Evolutionary conservation across 2,797 vertebrate genomes (phyloP), one percentile per base, ranked within the genome.

Genomic region (Mus minutoides): DNA sequence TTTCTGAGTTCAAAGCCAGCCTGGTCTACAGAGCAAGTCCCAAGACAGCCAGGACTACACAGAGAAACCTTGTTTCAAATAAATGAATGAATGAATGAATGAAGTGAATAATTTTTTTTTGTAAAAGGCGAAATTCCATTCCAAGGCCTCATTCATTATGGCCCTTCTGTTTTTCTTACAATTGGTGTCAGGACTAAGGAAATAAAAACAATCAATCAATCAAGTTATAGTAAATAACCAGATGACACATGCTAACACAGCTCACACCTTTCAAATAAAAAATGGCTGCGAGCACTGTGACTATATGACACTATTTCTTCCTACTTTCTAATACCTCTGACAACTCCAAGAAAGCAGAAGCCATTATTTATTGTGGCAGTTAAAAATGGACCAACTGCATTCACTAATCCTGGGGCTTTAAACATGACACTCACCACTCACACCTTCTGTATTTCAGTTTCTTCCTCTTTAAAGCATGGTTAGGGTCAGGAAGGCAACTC

Each of bases 201-300:
- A 80, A 69, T 73, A 91, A 88, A 86, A 71, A 71, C 46, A 94
- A 75, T 43, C 16, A 21, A 75, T 43, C 16, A 21, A 79, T 3
- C 75, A 92, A 89, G 40, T 69, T 46, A 71, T 80, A 93, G 37
- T 69, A 96, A 96, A 88, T 77, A 56, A 24, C 43, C 31, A 95
- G 69, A 91, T 91, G 64, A 75, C 6, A 95, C 58, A 82, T 86
- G 78, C 40, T 76, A 94, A 90, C 2, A 56, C 6, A 71, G 85
- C 21, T 88, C 9, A 96, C 52, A 58, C 56, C 75, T 83, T 84
- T 88, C 84, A 82, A 89, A 92, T 26, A 49, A 92, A 92, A 96
- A 96, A 96, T 87, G 92, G 73, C 43, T 88, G 56, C 24, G 60
- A 95, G 83, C 34, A 67, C 21, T 73, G 21, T 88, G 37, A 96